Evolutionary conservation across 2,113 vertebrate genomes (phyloP), one percentile per base, ranked within the genome.

Genomic region (Apus apus): DNA sequence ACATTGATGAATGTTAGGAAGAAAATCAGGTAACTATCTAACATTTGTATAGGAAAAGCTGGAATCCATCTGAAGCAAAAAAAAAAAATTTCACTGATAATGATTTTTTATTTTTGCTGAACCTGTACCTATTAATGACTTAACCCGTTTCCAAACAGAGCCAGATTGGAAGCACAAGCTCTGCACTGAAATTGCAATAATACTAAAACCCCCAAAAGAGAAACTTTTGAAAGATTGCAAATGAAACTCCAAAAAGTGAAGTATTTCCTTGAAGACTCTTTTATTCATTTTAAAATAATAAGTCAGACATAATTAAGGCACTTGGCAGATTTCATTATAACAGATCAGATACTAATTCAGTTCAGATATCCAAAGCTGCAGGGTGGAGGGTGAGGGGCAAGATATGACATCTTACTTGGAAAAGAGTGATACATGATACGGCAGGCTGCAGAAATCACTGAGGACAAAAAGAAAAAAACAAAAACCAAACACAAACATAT

Each of bases 301-400:
- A 88, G 21, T 85, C 75, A 96, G 64, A 62, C 26, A 62, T 48
- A 95, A 94, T 86, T 92, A 80, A 94, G 67, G 25, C 29, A 81
- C 56, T 77, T 90, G 92, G 64, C 83, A 95, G 72, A 66, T 90
- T 93, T 90, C 90, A 71, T 88, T 95, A 90, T 16, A 83, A 77
- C 26, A 73, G 54, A 90, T 43, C 85, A 82, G 79, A 90, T 45
- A 67, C 12, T 60, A 93, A 65, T 64, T 90, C 75, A 67, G 32
- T 77, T 80, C 88, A 77, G 64, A 90, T 38, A 90, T 34, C 27
- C 83, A 81, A 67, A 84, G 51, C 46, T 67, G 34, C 3, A 8
- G 20, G 38, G 20, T 56, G 18, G 62, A 88, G 54, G 45, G 21
- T 1, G 15, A 88, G 64, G 66, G 67, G 74, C 54, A 80, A 93